phyloP scores from a whole-genome alignment of 2,797 vertebrate species.

The Setipinna tenuifilis region DNA sequence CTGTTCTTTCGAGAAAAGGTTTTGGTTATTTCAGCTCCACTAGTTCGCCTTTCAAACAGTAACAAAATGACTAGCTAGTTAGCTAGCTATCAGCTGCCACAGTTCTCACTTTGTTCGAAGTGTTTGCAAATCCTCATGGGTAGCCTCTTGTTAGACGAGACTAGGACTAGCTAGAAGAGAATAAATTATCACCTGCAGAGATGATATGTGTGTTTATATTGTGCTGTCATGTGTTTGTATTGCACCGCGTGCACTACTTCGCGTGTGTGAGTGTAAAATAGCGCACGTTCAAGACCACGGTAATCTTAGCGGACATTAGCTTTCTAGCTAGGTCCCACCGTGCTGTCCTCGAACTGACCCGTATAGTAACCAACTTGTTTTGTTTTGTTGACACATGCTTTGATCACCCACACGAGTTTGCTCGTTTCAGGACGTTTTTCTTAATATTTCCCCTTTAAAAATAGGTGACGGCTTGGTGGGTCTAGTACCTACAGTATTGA shows the following conservation, averaged over 20 bases:
- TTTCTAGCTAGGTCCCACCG: not conserved
- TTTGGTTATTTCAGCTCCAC: not conserved
- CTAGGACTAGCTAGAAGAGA: not conserved
- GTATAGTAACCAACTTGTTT: not conserved
- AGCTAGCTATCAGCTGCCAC: not conserved
- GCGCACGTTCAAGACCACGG: not conserved
- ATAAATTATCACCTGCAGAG: not conserved
- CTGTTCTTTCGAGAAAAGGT: not conserved
- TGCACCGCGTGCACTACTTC: not conserved
- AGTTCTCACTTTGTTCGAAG: not conserved
- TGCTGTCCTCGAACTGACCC: conserved; percentile 9
- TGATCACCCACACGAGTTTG: not conserved
- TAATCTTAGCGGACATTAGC: not conserved
- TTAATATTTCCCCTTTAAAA: not conserved
- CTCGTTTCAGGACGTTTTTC: not conserved
- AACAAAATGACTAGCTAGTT: not conserved
- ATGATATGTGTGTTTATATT: not conserved
- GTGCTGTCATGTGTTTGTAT: not conserved
- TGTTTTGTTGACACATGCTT: not conserved
- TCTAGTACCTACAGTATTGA: not conserved
- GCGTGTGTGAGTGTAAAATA: not conserved
- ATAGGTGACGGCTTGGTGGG: not conserved
- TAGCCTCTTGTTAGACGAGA: not conserved
- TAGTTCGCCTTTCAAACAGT: not conserved
- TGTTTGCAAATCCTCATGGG: not conserved